Evolutionary conservation across 2,888 invertebrate genomes (phyloP), one percentile per base, ranked within the genome.

Genomic region (Plebejus anna): DNA sequence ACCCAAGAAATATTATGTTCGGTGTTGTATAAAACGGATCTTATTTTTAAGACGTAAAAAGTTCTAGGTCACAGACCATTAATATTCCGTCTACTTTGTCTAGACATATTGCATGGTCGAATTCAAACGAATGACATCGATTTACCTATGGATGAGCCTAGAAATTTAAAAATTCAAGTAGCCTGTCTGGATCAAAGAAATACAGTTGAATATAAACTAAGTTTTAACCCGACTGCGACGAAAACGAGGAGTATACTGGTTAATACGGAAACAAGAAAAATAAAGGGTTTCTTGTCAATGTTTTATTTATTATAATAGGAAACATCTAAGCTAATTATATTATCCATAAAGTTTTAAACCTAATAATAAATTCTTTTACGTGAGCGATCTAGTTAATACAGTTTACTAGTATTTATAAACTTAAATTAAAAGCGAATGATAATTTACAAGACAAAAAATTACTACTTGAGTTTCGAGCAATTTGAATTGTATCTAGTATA

Each of bases 91-190:
- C 73, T 73, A 28, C 88, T 85, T 84, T 81, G 90, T 92, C 93
- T 92, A 92, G 94, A 93, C 91, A 89, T 91, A 92, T 91, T 93
- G 93, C 93, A 93, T 91, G 91, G 92, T 91, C 93, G 90, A 94
- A 94, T 92, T 90, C 87, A 91, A 92, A 88, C 83, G 90, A 90
- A 89, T 90, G 87, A 86, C 90, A 88, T 89, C 87, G 84, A 84
- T 89, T 90, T 90, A 91, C 88, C 82, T 89, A 93, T 93, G 93
- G 90, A 94, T 93, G 93, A 92, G 92, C 82, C 85, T 83, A 82
- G 83, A 86, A 89, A 92, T 94, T 91, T 92, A 83, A 90, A 92
- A 92, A 84, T 89, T 90, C 91, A 93, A 94, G 84, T 83, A 92
- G 92, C 81, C 81, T 85, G 92, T 90, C 91, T 93, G 89, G 85